These are phyloP conservation scores for Dendropsophus ebraccatus DNA, from an alignment of 2,113 vertebrate genomes.

Conservation along the genomic window DNA sequence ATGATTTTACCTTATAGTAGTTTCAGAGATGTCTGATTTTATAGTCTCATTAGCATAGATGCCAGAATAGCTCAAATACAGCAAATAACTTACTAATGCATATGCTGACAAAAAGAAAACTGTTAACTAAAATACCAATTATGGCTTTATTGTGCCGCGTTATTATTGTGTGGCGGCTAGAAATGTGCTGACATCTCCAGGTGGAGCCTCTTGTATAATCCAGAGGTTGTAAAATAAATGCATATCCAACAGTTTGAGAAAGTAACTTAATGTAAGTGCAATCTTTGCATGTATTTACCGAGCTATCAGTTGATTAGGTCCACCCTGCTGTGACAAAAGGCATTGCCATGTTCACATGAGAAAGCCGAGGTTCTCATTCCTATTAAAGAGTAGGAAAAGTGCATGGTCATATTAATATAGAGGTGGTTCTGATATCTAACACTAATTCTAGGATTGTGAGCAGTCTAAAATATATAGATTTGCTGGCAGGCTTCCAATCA, in stretches of 20 bases:
- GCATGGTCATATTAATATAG: too few relatives aligned
- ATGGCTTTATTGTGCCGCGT: background rate
- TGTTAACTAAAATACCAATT: background rate
- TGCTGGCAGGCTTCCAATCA: too few relatives aligned
- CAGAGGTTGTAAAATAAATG: background rate
- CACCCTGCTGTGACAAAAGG: background rate
- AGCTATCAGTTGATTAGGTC: background rate
- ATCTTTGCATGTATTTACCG: background rate
- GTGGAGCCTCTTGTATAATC: background rate
- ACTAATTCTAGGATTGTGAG: too few relatives aligned
- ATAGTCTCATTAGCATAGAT: constrained; percentile 15
- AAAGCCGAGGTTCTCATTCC: too few relatives aligned
- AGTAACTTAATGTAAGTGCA: background rate
- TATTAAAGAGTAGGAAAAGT: too few relatives aligned
- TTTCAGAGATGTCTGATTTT: background rate
- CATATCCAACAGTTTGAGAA: background rate
- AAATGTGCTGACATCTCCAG: background rate
- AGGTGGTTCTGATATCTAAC: too few relatives aligned
- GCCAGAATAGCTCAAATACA: constrained; percentile 1
- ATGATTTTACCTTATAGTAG: background rate
- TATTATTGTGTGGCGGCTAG: background rate
- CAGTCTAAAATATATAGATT: too few relatives aligned
- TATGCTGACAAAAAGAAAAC: background rate
- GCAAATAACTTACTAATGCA: constrained; percentile 19
- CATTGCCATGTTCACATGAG: background rate